A percentile compares a stretch with the other conserved stretches of the same genome.
Conservation (phyloP, 2,113 vertebrate species). For the Synchiropus splendidus region DNA sequence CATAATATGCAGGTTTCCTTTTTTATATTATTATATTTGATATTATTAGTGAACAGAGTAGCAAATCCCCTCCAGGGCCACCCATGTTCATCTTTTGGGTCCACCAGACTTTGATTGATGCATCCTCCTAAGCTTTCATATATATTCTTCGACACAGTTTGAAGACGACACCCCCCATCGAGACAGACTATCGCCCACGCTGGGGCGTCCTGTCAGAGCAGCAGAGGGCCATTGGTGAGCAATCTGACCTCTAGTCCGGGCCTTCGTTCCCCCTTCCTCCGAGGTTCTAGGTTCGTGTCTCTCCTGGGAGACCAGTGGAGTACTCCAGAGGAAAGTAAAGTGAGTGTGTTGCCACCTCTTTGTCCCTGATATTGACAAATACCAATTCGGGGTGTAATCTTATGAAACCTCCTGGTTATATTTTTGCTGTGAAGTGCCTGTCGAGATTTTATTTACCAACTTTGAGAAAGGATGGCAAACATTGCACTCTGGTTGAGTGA, state of each 20-base stretch:
- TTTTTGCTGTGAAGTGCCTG: too few species aligned
- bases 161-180: conserved; percentile 19
- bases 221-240: conserved; percentile 43
- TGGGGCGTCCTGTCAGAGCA: conserved; percentile 46
- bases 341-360: too few species aligned
- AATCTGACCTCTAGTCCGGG: conserved; percentile 50
- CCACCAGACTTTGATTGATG: conserved; percentile 19
- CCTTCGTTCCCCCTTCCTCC: too few species aligned
- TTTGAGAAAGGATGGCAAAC: conserved; percentile 35
- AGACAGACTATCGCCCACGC: conserved; percentile 34
- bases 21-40: too few species aligned
- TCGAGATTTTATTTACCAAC: conserved; percentile 39
- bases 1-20: too few species aligned
- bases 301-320: too few species aligned
- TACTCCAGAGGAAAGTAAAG: too few species aligned
- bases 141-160: conserved; percentile 24
- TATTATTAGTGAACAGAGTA: too few species aligned
- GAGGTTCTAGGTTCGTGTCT: too few species aligned
- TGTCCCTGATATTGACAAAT: too few species aligned
- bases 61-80: conserved; percentile 11
- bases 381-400: too few species aligned
- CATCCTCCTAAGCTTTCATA: conserved; percentile 31
- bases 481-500: conserved; percentile 41
- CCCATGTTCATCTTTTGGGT: conserved; percentile 31
- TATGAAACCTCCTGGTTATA: too few species aligned